Evolutionary conservation across 92 coral and sea anemone species (phyloP), one percentile per base, ranked within the genome.

Genomic region (Porites lobata): DNA sequence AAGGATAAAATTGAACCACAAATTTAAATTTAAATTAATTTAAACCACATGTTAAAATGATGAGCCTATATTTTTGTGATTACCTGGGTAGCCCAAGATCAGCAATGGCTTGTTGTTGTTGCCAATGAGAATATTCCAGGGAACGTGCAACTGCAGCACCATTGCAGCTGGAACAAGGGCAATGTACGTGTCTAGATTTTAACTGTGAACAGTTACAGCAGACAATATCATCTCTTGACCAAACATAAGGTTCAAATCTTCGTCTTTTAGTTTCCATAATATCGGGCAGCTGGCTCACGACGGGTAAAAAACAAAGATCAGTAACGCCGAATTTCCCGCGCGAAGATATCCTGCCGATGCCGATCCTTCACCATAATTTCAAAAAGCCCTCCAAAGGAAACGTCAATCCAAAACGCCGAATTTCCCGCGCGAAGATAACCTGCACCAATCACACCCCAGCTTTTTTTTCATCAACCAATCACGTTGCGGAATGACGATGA

Each of bases 31-130:
- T n/a, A n/a, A n/a, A n/a, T n/a, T n/a, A n/a, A n/a, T n/a, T n/a
- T n/a, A n/a, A n/a, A n/a, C n/a, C n/a, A 24, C 26, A 24, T 24
- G 26, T 24, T 24, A 24, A 24, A 24, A 24, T 24, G 1, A 24
- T 24, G 26, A 24, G 26, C 26, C 26, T 24, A 24, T 24, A 24
- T 24, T 24, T 24, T 24, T 24, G 26, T 24, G 26, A 24, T 79
- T 32, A 79, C 83, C 83, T 47, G 38, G 68, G 5, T 8, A 64
- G 5, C 83, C 14, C 73, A 47, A 79, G 68, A 14, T 79, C 83
- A 79, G 29, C 83, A 58, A 79, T 79, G 14, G 14, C 83, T 79
- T 79, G 83, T 79, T 79, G 83, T 79, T 79, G 72, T 61, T n/a
- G 83, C 83, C 83, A 79, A 65, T 63, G 84, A 79, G 38, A 47